Conservation (phyloP, 2,113 vertebrate genomes). For the Micronycteris hirsuta region DNA sequence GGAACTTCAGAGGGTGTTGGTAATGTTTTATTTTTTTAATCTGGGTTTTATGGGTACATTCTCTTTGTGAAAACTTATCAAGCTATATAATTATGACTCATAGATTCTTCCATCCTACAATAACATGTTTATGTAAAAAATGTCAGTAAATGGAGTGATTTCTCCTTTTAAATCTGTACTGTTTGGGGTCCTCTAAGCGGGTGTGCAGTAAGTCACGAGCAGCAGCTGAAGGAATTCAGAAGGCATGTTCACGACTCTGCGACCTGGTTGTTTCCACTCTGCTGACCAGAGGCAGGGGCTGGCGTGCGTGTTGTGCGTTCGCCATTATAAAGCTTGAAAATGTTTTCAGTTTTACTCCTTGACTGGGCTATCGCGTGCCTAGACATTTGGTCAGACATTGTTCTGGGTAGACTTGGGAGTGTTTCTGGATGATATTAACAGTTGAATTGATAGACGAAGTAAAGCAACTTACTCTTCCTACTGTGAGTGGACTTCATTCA, state of each 20-base stretch:
- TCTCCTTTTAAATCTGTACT: background rate
- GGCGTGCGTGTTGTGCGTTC: background rate
- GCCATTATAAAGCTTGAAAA: background rate
- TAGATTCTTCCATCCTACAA: background rate
- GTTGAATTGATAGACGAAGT: background rate
- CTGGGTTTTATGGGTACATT: background rate
- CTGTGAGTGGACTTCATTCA: background rate
- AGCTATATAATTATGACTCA: background rate
- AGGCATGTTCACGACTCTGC: background rate
- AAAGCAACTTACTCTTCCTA: background rate
- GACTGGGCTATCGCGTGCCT: background rate
- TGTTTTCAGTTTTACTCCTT: background rate
- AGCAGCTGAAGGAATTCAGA: background rate
- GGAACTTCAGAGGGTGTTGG: background rate
- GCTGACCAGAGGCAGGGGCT: background rate
- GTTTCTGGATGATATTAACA: constrained; percentile 3
- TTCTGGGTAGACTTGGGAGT: background rate
- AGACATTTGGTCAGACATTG: background rate
- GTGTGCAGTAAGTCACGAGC: background rate
- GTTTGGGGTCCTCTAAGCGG: background rate
- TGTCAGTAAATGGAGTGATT: background rate
- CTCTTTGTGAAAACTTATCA: background rate
- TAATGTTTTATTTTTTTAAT: background rate
- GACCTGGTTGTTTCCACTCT: background rate
- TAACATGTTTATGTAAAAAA: background rate